These are phyloP conservation scores for Panthera uncia DNA, from an alignment of 2,113 vertebrate species.

Conservation along the genomic window DNA sequence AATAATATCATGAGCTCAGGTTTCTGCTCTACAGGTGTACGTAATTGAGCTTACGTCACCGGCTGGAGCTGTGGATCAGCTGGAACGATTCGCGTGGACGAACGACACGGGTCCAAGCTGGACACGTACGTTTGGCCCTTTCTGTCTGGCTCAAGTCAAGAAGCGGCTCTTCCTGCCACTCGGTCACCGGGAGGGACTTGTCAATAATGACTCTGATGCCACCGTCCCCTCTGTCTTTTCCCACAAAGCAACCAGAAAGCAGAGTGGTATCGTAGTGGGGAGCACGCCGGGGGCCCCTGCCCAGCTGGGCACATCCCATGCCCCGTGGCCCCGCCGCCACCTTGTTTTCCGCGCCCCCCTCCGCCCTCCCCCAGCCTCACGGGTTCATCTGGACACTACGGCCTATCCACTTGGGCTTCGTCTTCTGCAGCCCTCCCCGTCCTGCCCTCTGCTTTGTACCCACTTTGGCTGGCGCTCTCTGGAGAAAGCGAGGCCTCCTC, in stretches of 20 bases:
- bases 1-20: too few relatives aligned
- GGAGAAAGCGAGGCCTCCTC: background rate
- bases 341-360: background rate
- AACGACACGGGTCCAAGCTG: rapidly evolving
- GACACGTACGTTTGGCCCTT: too few relatives aligned
- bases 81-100: rapidly evolving
- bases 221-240: background rate
- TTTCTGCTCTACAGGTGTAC: background rate
- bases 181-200: background rate
- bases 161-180: background rate
- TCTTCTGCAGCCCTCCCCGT: background rate
- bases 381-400: rapidly evolving
- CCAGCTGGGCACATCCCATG: background rate
- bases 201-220: rapidly evolving
- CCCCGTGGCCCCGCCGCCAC: background rate
- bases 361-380: background rate
- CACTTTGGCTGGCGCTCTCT: rapidly evolving
- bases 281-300: background rate
- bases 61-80: background rate
- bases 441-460: background rate
- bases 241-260: background rate
- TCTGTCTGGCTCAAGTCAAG: background rate
- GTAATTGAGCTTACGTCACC: background rate
- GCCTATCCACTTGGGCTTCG: rapidly evolving
- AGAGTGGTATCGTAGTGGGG: too few relatives aligned